Conservation (phyloP, 2,888 invertebrate species). For the Troglohyphantes excavatus region DNA sequence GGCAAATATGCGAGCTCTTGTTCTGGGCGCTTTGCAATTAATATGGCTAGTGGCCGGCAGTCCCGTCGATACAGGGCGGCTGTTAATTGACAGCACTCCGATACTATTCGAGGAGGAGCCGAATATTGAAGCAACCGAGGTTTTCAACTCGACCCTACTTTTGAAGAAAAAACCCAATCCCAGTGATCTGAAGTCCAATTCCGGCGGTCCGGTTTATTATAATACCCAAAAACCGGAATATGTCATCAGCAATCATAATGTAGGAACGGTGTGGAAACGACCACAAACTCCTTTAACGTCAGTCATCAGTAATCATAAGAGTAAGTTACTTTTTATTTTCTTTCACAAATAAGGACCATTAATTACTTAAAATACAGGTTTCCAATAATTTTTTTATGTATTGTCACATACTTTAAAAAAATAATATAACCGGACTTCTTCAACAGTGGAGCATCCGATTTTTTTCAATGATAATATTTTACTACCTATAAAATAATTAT, state of each 20-base stretch:
- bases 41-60: slow-evolving; percentile 16
- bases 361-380: too few species aligned
- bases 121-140: slow-evolving; percentile 8
- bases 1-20: slow-evolving; percentile 8
- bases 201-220: slow-evolving; percentile 46
- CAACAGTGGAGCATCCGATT: too few species aligned
- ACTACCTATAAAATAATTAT: too few species aligned
- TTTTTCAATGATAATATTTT: too few species aligned
- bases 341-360: too few species aligned
- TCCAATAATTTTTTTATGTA: too few species aligned
- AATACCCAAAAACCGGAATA: slow-evolving; percentile 26
- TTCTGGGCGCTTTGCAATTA: slow-evolving; percentile 12
- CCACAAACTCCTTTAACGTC: slow-evolving; percentile 34
- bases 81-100: slow-evolving; percentile 51
- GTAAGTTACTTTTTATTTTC: slow-evolving; percentile 28
- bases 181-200: not conserved
- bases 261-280: slow-evolving; percentile 45
- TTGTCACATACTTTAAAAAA: too few species aligned
- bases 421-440: too few species aligned
- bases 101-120: slow-evolving; percentile 38
- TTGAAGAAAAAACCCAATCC: slow-evolving; percentile 56
- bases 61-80: not conserved
- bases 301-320: slow-evolving; percentile 72
- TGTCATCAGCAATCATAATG: slow-evolving; percentile 52
- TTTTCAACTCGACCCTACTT: slow-evolving; percentile 50